These are phyloP conservation scores for Ichneumoninae sp. DNA, from an alignment of 2,888 invertebrate species.

Conservation along the genomic window DNA sequence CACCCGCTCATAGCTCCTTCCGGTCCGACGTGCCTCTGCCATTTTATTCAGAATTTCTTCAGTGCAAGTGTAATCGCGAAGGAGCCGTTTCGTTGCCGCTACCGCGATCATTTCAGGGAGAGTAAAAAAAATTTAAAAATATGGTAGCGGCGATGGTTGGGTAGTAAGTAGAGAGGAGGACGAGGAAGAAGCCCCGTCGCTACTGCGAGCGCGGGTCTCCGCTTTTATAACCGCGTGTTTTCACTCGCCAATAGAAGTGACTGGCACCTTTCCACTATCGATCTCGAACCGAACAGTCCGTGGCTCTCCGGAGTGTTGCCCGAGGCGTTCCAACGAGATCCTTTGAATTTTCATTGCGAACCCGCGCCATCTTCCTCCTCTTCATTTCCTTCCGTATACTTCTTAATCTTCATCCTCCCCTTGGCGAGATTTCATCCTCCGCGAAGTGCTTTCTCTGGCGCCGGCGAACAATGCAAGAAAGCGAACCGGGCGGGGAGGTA, in stretches of 20 bases:
- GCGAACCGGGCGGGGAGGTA: not conserved
- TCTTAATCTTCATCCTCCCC: conserved; percentile 49
- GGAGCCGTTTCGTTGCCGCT: conserved; percentile 54
- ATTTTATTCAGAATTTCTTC: conserved; percentile 44
- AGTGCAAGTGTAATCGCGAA: conserved; percentile 56
- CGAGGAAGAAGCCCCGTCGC: conserved; percentile 53
- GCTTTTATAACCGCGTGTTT: conserved; percentile 60
- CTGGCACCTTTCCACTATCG: conserved; percentile 56
- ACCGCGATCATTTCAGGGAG: conserved; percentile 34
- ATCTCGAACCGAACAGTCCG: conserved; percentile 46
- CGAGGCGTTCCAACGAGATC: conserved; percentile 57
- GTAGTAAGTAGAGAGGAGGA: conserved; percentile 36
- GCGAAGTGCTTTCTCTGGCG: conserved; percentile 2
- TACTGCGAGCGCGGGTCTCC: conserved; percentile 39
- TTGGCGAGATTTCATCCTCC: conserved; percentile 19
- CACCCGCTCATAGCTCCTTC: conserved; percentile 9
- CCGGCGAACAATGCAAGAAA: not conserved
- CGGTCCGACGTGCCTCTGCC: conserved; percentile 14
- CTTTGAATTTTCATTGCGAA: conserved; percentile 64
- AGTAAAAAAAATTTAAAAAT: conserved; percentile 25
- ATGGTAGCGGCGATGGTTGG: not conserved
- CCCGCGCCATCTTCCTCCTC: conserved; percentile 28
- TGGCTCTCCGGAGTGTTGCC: conserved; percentile 36
- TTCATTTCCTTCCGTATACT: conserved; percentile 32
- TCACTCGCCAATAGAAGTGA: conserved; percentile 32